These are phyloP conservation scores for Caenorhabditis virilis DNA, from an alignment of 2,888 invertebrate genomes.

Conservation along the genomic window DNA sequence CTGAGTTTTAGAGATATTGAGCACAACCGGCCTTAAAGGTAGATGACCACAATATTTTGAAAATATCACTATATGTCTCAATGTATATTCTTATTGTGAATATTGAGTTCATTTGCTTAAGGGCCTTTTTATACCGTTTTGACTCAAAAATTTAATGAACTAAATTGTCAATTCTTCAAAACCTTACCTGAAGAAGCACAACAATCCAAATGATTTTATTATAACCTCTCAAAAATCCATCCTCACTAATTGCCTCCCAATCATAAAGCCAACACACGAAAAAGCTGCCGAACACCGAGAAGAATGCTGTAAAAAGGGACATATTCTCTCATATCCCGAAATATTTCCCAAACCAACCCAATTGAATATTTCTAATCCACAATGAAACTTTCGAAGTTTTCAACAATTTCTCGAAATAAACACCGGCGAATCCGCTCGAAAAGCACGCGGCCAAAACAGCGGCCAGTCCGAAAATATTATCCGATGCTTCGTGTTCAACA, in stretches of 20 bases:
- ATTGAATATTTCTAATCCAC: slow-evolving; percentile 72
- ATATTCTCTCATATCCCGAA: background rate
- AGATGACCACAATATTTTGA: too few relatives aligned
- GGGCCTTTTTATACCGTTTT: too few relatives aligned
- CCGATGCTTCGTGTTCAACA: slow-evolving; percentile 28
- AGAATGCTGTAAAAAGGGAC: slow-evolving; percentile 68
- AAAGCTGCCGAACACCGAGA: slow-evolving; percentile 71
- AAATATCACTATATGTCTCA: too few relatives aligned
- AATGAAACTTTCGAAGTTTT: slow-evolving; percentile 70
- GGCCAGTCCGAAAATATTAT: slow-evolving; percentile 69
- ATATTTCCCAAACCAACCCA: slow-evolving; percentile 68
- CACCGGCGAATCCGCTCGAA: slow-evolving; percentile 73
- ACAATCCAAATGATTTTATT: slow-evolving; percentile 71
- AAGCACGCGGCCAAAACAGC: slow-evolving; percentile 72
- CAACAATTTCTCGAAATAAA: slow-evolving; percentile 73
- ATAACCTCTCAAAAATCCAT: slow-evolving; percentile 73
- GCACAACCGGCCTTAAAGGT: too few relatives aligned
- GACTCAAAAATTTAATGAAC: background rate
- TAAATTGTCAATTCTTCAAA: background rate
- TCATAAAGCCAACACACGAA: slow-evolving; percentile 70
- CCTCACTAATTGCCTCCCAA: slow-evolving; percentile 67
- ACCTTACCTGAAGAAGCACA: slow-evolving; percentile 70
- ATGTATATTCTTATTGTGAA: too few relatives aligned
- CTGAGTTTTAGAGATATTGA: too few relatives aligned
- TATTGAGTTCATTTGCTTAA: too few relatives aligned